These are phyloP conservation scores for Apamea anceps DNA, from an alignment of 2,888 invertebrate genomes.

Conservation along the genomic window DNA sequence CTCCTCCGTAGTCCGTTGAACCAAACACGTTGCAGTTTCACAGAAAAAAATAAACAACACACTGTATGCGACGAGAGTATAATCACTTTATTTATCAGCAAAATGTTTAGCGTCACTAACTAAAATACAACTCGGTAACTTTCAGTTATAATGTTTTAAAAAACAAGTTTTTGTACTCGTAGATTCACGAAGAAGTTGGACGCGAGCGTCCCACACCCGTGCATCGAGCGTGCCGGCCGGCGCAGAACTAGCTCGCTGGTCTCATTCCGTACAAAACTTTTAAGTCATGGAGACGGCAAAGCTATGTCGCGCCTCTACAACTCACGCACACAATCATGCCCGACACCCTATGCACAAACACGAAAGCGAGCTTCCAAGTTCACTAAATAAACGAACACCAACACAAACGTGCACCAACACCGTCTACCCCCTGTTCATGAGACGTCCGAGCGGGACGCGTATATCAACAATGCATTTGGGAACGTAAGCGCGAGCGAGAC, in stretches of 20 bases:
- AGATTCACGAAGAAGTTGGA: conserved; percentile 86
- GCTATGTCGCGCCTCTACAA: conserved; percentile 90
- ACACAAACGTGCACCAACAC: conserved; percentile 87
- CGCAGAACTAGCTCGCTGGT: conserved; percentile 87
- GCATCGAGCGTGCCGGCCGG: conserved; percentile 86
- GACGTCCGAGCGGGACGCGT: conserved; percentile 83
- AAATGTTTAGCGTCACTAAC: conserved; percentile 68
- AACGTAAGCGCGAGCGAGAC: conserved; percentile 80
- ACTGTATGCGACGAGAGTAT: conserved; percentile 70
- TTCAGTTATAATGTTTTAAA: conserved; percentile 71
- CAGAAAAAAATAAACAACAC: conserved; percentile 86
- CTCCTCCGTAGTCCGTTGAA: conserved; percentile 89
- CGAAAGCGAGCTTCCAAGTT: conserved; percentile 89
- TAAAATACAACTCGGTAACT: conserved; percentile 67
- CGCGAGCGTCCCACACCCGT: conserved; percentile 77
- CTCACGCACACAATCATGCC: conserved; percentile 85
- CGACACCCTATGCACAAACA: conserved; percentile 90
- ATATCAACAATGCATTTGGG: conserved; percentile 88
- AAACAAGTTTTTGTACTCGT: conserved; percentile 84
- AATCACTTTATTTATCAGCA: conserved; percentile 79
- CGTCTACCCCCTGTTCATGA: conserved; percentile 89
- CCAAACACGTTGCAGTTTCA: conserved; percentile 90
- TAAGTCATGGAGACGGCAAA: conserved; percentile 90
- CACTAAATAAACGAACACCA: conserved; percentile 90
- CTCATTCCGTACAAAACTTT: conserved; percentile 89